Evolutionary conservation across 2,888 invertebrate species (phyloP), one percentile per base, ranked within the genome.

Genomic region (Salticus scenicus): DNA sequence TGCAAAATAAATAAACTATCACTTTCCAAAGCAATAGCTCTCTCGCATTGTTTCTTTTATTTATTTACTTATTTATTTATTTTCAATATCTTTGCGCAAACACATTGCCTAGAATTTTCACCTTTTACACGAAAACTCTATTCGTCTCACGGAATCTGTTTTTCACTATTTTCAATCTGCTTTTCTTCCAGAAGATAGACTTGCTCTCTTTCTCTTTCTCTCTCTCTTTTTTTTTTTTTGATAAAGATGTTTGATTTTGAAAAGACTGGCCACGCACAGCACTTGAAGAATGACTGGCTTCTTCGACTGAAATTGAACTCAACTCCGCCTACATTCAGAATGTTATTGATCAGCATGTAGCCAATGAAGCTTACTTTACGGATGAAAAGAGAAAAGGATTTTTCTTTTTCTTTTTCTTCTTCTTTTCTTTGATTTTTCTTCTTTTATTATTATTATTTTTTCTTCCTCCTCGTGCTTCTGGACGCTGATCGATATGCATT

Each of bases 161-260:
- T 83, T 67, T 30, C 72, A 73, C 76, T 84, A 84, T 84, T 84
- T 84, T 84, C 83, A 77, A 84, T 84, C 83, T 84, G 83, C 83
- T 72, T 57, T 64, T 82, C 64, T 31, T 30, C 31, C 42, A 57
- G 17, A 73, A 74, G 81, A 81, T 75, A 69, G 81, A 75, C 74
- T 63, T 66, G 24, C 42, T 71, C 74, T 72, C 63, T 47, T 71
- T 69, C 76, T 33, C 33, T 83, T 84, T 84, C 78, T 71, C 76
- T 37, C 41, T 81, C 47, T 51, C 31, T 64, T 72, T 69, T 66
- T 71, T 69, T 84, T 33, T 47, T 83, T 84, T 84, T 84, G 83
- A 84, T 77, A 84, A 84, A 84, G 83, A 76, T 84, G 83, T 84
- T 84, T 84, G 77, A 84, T 84, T 84, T 77, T 84, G 77, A 84